Percentiles rank a stretch among this genome's conserved stretches.
Conservation (phyloP, 2,797 vertebrate species). For the Danio kyathit region DNA sequence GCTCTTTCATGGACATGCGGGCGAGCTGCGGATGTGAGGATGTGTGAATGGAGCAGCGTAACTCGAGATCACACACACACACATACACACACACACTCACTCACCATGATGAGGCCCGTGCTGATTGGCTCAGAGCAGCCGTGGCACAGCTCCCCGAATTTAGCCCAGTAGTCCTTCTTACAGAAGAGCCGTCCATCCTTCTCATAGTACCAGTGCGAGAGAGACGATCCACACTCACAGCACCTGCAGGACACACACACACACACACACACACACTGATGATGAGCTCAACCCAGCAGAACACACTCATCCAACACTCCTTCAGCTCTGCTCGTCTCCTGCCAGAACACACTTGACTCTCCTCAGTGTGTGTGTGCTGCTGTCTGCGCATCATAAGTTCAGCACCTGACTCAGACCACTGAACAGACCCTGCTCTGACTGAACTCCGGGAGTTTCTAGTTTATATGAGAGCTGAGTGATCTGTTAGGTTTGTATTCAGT, state of each 20-base stretch:
- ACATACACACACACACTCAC: slow-evolving; percentile 49
- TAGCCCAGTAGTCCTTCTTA: slow-evolving; percentile 96
- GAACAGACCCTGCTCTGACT: too few relatives aligned
- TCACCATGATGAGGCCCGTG: slow-evolving; percentile 98
- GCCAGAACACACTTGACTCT: too few relatives aligned
- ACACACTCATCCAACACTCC: not conserved
- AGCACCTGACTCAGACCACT: too few relatives aligned
- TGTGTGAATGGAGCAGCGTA: too few relatives aligned
- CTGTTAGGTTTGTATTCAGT: too few relatives aligned
- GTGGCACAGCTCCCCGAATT: slow-evolving; percentile 93
- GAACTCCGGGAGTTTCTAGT: too few relatives aligned
- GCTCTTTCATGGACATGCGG: not conserved
- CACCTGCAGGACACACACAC: slow-evolving; percentile 77
- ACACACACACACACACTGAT: slow-evolving; percentile 42
- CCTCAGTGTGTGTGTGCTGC: too few relatives aligned
- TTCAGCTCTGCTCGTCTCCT: not conserved
- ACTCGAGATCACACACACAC: too few relatives aligned
- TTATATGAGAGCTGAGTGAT: too few relatives aligned
- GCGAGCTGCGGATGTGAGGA: too few relatives aligned
- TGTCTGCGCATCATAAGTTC: too few relatives aligned
- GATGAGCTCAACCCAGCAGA: too few relatives aligned
- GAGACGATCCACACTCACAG: slow-evolving; percentile 89
- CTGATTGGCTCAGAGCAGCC: slow-evolving; percentile 95
- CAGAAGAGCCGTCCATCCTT: slow-evolving; percentile 97
- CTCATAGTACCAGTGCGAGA: slow-evolving; percentile 98